Percentiles rank a stretch among this genome's conserved stretches.
phyloP scores from a whole-genome alignment of 2,113 vertebrate genomes.

The Ursus arctos region DNA sequence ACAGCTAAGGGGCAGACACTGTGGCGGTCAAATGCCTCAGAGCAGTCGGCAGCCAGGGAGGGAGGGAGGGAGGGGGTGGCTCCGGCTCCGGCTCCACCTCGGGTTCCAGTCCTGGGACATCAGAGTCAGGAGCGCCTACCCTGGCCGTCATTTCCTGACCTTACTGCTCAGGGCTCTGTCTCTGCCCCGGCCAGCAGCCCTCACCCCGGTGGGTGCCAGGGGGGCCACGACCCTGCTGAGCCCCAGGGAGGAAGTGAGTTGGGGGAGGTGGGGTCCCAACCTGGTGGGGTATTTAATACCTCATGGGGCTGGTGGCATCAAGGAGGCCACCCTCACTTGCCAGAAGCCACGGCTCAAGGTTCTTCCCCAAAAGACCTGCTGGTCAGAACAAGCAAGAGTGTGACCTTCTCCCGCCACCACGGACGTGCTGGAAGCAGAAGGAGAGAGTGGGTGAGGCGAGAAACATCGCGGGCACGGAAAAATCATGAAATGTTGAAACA shows the following conservation, averaged over 20 bases:
- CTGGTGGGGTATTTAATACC: not conserved
- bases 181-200: not conserved
- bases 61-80: not conserved
- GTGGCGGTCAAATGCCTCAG: not conserved
- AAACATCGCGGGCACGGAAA: not conserved
- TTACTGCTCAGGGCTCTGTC: not conserved
- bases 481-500: not conserved
- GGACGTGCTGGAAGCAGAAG: not conserved
- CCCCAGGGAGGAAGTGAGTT: not conserved
- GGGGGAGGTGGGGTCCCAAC: accelerated
- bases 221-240: accelerated
- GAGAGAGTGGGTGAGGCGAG: not conserved
- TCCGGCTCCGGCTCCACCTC: not conserved
- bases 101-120: not conserved
- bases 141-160: not conserved
- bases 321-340: not conserved
- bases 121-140: not conserved
- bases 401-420: not conserved
- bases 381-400: not conserved
- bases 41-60: not conserved
- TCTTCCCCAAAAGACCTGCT: not conserved
- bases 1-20: not conserved
- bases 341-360: not conserved
- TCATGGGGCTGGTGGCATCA: not conserved
- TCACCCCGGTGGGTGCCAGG: not conserved